Evolutionary conservation across 2,797 vertebrate species (phyloP).

Genomic region (Thamnophis elegans): DNA sequence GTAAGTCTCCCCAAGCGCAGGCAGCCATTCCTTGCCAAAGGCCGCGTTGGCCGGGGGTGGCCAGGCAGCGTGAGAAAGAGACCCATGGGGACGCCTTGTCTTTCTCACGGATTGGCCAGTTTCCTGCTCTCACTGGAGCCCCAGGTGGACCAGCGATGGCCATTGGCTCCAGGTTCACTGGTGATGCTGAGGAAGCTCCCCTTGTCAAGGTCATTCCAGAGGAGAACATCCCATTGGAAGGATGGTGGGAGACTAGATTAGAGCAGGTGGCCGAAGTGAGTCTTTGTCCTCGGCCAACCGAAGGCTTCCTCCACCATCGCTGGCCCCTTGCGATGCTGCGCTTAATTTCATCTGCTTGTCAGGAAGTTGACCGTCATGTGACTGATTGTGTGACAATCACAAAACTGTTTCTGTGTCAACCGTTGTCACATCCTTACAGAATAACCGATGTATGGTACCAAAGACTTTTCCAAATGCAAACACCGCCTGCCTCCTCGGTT

Average conservation of each 20-base stretch:
- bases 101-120: not conserved
- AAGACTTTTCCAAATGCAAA: not conserved
- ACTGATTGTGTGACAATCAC: not conserved
- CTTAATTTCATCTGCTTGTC: not conserved
- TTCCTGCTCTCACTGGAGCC: not conserved
- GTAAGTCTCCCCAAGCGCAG: conserved; percentile 22
- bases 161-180: not conserved
- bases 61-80: not conserved
- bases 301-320: not conserved
- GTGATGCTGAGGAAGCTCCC: not conserved
- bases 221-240: not conserved
- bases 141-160: too few relatives aligned
- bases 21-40: not conserved
- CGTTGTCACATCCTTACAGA: not conserved
- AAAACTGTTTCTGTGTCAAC: not conserved
- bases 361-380: not conserved
- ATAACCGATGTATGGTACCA: not conserved
- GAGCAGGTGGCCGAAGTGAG: not conserved
- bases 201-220: not conserved
- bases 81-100: not conserved
- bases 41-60: not conserved
- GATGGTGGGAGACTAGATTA: not conserved
- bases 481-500: not conserved
- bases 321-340: not conserved
- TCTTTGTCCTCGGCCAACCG: not conserved